Evolutionary conservation across 2,797 vertebrate genomes (phyloP).

Genomic region (Cyprinella venusta): DNA sequence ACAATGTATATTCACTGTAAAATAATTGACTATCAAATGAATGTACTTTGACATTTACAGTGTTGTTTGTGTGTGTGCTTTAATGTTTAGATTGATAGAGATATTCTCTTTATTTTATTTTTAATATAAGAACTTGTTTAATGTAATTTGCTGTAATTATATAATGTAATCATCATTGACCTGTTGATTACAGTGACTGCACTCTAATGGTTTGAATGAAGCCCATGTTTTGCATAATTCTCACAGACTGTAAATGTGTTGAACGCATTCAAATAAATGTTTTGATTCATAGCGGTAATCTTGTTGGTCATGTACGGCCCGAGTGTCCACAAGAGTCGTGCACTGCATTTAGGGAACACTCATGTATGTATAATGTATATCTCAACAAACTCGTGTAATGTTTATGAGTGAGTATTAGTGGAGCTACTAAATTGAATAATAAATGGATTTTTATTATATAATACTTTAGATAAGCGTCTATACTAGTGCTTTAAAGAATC

Average conservation of each 20-base stretch:
- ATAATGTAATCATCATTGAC: not conserved
- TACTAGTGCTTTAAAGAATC: not conserved
- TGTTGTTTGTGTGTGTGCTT: not conserved
- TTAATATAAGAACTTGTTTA: not conserved
- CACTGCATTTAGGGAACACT: not conserved
- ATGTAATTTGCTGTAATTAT: not conserved
- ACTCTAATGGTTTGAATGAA: conserved; percentile 9
- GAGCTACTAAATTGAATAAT: not conserved
- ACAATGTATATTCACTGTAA: not conserved
- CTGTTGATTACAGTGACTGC: conserved; percentile 19
- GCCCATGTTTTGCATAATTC: conserved; percentile 3
- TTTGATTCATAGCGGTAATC: not conserved
- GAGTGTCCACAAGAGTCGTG: not conserved
- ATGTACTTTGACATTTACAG: not conserved
- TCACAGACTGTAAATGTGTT: not conserved
- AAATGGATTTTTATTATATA: not conserved
- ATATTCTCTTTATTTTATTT: not conserved
- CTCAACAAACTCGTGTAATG: not conserved
- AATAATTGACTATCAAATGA: not conserved
- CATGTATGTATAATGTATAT: not conserved
- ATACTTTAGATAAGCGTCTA: not conserved
- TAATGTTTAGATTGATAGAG: not conserved
- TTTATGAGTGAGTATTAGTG: not conserved
- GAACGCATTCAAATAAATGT: conserved; percentile 27
- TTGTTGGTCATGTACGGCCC: conserved; percentile 2